Evolutionary conservation across 2,888 invertebrate genomes (phyloP).

Genomic region (Polyommatus iphigenia): DNA sequence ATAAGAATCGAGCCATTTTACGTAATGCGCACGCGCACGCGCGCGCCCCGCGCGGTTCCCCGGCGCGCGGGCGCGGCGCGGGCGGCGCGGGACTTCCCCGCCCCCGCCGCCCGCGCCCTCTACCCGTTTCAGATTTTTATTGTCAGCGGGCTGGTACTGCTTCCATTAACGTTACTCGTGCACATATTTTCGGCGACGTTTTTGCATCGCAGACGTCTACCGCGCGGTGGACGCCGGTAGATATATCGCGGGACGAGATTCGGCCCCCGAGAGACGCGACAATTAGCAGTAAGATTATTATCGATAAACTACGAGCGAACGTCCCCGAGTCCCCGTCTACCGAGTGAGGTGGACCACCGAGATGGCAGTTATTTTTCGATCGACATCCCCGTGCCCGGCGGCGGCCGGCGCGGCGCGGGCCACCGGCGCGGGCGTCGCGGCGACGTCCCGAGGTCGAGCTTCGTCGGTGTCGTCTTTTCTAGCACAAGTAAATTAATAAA

Average conservation of each 20-base stretch:
- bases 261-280: conserved; percentile 69
- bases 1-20: conserved; percentile 81
- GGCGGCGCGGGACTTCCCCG: conserved; percentile 47
- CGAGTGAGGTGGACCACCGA: conserved; percentile 78
- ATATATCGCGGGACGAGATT: conserved; percentile 56
- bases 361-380: conserved; percentile 73
- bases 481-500: conserved; percentile 68
- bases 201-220: conserved; percentile 47
- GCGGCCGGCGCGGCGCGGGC: neutral
- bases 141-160: conserved; percentile 75
- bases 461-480: conserved; percentile 68
- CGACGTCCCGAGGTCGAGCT: conserved; percentile 48
- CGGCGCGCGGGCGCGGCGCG: conserved; percentile 67
- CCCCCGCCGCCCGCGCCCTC: conserved; percentile 41
- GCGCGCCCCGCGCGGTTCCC: conserved; percentile 74
- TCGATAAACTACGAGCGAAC: conserved; percentile 77
- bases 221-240: conserved; percentile 51
- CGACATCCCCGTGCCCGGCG: conserved; percentile 64
- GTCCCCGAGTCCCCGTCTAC: conserved; percentile 64
- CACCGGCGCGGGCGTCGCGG: conserved; percentile 27
- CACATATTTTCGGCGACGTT: conserved; percentile 48
- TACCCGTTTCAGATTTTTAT: conserved; percentile 43
- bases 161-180: conserved; percentile 69
- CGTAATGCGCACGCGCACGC: conserved; percentile 76
- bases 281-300: conserved; percentile 76